phyloP scores from a whole-genome alignment of 1,140 invertebrate genomes.

The Gryon sp. region DNA sequence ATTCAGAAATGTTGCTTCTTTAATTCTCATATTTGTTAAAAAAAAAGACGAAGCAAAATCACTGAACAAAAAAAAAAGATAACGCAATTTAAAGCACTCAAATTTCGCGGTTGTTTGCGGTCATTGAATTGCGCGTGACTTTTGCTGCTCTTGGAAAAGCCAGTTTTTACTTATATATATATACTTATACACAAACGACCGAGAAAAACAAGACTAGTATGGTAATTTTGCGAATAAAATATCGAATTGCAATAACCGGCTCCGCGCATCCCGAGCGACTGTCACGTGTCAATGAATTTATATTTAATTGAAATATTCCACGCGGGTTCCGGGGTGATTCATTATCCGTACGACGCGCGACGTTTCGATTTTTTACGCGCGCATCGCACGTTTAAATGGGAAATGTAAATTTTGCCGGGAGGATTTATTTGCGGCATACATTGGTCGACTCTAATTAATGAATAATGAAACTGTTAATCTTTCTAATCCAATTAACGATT shows the following conservation, averaged over 20 bases:
- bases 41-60: no score
- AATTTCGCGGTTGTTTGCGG: no score
- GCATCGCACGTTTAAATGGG: conserved; percentile 4
- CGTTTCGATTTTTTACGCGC: background rate
- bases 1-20: no score
- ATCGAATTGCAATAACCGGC: conserved; percentile 50
- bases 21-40: no score
- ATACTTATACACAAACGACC: conserved; percentile 19
- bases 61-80: no score
- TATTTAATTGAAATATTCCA: conserved; percentile 44
- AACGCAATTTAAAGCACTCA: no score
- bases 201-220: conserved; percentile 32
- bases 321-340: background rate
- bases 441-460: conserved; percentile 29
- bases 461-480: conserved; percentile 45
- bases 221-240: conserved; percentile 46
- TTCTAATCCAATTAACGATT: conserved; percentile 52
- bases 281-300: conserved; percentile 43
- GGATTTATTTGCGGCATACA: background rate
- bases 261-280: conserved; percentile 7
- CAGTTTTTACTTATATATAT: no score
- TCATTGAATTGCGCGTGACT: no score
- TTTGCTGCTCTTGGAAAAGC: conserved; percentile 12
- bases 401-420: conserved; percentile 17
- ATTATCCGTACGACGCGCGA: background rate